phyloP scores from a whole-genome alignment of 2,797 vertebrate species.

The Perodicticus potto region DNA sequence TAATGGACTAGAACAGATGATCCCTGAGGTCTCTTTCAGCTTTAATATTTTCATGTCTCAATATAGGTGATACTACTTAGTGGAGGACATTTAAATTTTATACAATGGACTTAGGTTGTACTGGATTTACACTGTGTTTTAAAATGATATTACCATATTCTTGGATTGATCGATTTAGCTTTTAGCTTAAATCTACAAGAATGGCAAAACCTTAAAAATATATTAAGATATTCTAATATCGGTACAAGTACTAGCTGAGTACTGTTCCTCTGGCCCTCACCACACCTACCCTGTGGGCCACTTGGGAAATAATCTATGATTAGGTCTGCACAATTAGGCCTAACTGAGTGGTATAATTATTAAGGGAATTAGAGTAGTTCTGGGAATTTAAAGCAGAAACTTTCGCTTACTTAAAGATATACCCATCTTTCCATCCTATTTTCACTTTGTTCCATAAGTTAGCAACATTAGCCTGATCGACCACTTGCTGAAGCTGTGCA shows the following conservation, averaged over 20 bases:
- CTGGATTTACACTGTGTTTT: background rate
- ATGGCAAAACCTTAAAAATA: background rate
- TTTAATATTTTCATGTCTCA: background rate
- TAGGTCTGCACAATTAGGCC: background rate
- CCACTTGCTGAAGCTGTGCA: background rate
- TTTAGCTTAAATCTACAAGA: background rate
- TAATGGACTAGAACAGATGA: background rate
- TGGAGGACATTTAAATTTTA: background rate
- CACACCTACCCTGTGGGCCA: background rate
- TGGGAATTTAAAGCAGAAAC: background rate
- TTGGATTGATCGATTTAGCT: background rate
- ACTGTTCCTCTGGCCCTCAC: rapidly evolving
- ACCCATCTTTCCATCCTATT: background rate
- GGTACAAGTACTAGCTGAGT: background rate
- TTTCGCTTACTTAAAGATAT: background rate
- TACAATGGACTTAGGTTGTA: background rate
- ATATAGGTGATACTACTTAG: background rate
- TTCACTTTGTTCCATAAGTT: background rate
- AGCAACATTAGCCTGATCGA: background rate
- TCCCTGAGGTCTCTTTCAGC: background rate
- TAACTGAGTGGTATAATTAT: background rate
- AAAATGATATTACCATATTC: background rate
- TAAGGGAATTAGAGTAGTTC: background rate
- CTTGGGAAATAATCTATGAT: background rate
- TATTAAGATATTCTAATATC: background rate